Percentiles rank a stretch among this genome's conserved stretches.
phyloP scores from a whole-genome alignment of 2,797 vertebrate species.

The Megalops cyprinoides region DNA sequence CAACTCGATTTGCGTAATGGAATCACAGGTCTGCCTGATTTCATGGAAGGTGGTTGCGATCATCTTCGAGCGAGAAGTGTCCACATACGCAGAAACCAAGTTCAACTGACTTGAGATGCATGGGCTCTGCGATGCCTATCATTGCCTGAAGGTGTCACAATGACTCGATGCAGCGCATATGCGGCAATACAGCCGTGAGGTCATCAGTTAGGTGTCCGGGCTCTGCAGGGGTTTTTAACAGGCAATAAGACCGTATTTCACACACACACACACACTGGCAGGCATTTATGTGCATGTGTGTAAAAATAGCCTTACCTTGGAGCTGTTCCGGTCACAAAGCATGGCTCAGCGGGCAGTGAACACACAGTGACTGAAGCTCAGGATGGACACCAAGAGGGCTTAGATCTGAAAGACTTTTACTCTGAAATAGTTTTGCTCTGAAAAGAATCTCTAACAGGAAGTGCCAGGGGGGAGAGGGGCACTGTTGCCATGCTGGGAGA shows the following conservation, averaged over 20 bases:
- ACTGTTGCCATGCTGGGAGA: background rate
- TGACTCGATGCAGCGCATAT: background rate
- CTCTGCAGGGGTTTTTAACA: background rate
- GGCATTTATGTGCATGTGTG: background rate
- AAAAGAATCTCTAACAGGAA: background rate
- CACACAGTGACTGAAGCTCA: background rate
- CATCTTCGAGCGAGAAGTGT: background rate
- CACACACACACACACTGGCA: background rate
- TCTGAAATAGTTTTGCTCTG: background rate
- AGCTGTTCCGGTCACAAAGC: background rate
- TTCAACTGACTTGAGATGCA: background rate
- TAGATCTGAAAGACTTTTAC: background rate
- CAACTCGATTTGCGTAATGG: too few relatives aligned
- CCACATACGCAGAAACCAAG: background rate
- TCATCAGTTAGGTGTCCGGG: too few relatives aligned
- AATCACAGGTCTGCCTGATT: background rate
- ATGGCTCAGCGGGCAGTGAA: background rate
- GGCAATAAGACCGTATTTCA: background rate
- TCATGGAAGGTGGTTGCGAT: background rate
- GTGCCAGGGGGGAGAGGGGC: background rate
- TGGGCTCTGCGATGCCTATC: background rate
- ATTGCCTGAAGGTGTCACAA: background rate
- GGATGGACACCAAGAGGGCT: background rate
- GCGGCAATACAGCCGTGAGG: background rate
- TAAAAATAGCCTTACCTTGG: conserved; percentile 2